Conservation (phyloP, 2,888 invertebrate species). For the Drosophila ezoana region DNA sequence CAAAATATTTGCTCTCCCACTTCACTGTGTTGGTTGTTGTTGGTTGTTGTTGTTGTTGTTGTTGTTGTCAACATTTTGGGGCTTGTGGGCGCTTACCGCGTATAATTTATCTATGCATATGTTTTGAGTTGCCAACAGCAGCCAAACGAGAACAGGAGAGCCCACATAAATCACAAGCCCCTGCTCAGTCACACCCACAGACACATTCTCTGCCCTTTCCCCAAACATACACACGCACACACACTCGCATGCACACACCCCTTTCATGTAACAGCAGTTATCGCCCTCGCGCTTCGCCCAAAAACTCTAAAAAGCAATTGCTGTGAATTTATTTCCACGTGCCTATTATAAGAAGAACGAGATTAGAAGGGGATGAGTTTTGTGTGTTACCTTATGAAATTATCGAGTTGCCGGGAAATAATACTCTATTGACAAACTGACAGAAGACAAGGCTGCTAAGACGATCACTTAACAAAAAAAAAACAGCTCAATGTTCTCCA, state of each 20-base stretch:
- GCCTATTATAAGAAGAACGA: slow-evolving; percentile 49
- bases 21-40: slow-evolving; percentile 30
- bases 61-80: slow-evolving; percentile 48
- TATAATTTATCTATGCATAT: slow-evolving; percentile 80
- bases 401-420: slow-evolving; percentile 14
- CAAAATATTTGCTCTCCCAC: slow-evolving; percentile 68
- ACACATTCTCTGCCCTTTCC: slow-evolving; percentile 16
- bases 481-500: no score
- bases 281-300: slow-evolving; percentile 42
- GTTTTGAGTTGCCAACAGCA: slow-evolving; percentile 74
- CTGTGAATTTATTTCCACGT: slow-evolving; percentile 65
- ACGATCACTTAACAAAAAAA: neutral
- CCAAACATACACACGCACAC: neutral
- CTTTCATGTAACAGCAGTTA: slow-evolving; percentile 63
- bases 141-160: slow-evolving; percentile 45
- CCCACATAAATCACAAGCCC: slow-evolving; percentile 56
- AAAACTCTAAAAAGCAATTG: slow-evolving; percentile 61
- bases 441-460: neutral
- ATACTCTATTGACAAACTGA: slow-evolving; percentile 20
- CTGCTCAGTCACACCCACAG: slow-evolving; percentile 42
- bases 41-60: slow-evolving; percentile 33
- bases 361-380: slow-evolving; percentile 34
- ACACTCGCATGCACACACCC: slow-evolving; percentile 52
- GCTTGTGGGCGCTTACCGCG: slow-evolving; percentile 76
- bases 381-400: slow-evolving; percentile 10